Evolutionary conservation across 2,888 invertebrate species (phyloP).

Genomic region (Pachydiplax longipennis): DNA sequence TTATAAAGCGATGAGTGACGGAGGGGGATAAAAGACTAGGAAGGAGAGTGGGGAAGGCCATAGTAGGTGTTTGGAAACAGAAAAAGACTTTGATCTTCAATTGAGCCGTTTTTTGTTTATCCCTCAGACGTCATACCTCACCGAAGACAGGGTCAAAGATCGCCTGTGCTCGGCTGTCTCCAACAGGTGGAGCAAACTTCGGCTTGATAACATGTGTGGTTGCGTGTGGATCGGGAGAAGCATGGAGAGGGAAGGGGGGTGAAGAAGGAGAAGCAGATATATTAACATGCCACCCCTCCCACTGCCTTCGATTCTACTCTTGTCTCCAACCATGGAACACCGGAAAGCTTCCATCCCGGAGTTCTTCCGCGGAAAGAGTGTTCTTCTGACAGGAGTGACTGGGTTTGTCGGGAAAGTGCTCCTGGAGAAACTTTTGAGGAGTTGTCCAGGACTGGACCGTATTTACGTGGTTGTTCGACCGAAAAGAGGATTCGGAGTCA

Average conservation of each 20-base stretch:
- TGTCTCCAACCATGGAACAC: too few species aligned
- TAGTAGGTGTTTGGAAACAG: background rate
- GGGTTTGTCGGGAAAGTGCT: constrained; percentile 46
- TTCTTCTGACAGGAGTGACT: constrained; percentile 35
- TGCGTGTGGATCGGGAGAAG: background rate
- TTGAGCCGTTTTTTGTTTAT: too few species aligned
- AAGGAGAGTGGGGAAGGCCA: background rate
- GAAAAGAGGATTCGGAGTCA: background rate
- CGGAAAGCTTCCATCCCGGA: background rate
- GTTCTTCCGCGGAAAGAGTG: constrained; percentile 32
- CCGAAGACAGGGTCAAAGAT: background rate
- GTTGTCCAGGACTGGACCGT: constrained; percentile 31
- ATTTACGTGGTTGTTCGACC: constrained; percentile 37
- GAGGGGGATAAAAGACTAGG: background rate
- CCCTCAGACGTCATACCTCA: background rate
- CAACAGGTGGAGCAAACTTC: background rate
- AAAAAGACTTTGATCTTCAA: too few species aligned
- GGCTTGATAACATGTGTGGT: background rate
- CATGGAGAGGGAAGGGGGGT: background rate
- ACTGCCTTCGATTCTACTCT: too few species aligned
- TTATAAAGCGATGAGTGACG: background rate
- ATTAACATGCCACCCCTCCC: too few species aligned
- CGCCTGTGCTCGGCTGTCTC: background rate
- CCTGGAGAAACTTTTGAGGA: constrained; percentile 42
- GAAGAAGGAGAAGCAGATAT: background rate